Base-by-base conservation (phyloP, 2,888 invertebrate genomes). In the Altica lythri region DNA sequence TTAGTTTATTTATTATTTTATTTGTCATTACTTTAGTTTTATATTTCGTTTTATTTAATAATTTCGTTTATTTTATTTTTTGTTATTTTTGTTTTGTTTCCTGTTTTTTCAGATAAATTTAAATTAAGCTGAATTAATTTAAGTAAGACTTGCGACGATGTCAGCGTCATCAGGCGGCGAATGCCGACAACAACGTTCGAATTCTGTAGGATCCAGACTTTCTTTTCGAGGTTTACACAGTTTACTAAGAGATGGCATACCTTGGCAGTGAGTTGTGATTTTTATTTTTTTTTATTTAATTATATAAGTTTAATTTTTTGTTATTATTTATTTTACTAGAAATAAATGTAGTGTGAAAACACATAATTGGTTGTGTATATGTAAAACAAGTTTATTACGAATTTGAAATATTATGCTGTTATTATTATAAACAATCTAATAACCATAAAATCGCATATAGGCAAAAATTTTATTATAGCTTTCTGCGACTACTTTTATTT, bases 131-230 rank as follows among this genome's bases (percentile, higher is more conserved):
- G 30, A n/a, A 25, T 48, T 14, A n/a, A 18, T 38, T 34, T 52
- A n/a, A 44, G 29, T 46, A 17, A 37, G 35, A 43, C 25, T 52
- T 40, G 43, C 32, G 38, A 57, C 14, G 52, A 75, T 76, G 75
- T 74, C 75, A 37, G 69, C 74, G 47, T 68, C 70, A 57, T 74
- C 75, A 66, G 72, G 71, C 61, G 75, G 72, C 54, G 69, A 72
- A 45, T 68, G 71, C 37, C 64, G 73, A 45, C 71, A 73, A 54
- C 73, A 72, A 49, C 68, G 75, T 27, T 73, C 74, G 55, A 71
- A 74, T 57, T 75, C 75, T 25, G 64, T 74, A 57, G 66, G 71
- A 48, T 63, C 73, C 32, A 62, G 73, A 34, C 61, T 72, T 16
- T 72, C 74, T 16, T 75, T 76, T 62, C 70, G 73, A 57, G 74